Conservation (phyloP, 1,140 invertebrate species). For the Subanguina moxae region DNA sequence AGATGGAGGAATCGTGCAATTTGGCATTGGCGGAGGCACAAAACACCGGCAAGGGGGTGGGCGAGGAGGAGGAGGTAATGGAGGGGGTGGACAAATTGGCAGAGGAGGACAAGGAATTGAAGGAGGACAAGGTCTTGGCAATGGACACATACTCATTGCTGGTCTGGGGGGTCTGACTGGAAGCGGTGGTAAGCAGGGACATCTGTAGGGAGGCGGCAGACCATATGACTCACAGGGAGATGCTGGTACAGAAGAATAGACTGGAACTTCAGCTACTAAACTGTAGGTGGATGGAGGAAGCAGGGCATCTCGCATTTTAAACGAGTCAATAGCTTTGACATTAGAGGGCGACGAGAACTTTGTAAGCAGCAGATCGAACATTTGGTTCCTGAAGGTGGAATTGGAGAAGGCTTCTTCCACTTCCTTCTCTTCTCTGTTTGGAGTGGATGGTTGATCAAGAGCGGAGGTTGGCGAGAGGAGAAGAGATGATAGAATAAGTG, state of each 20-base stretch:
- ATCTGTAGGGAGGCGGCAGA: conserved; percentile 3
- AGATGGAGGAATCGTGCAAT: not conserved
- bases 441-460: too few species aligned
- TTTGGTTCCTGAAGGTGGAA: too few species aligned
- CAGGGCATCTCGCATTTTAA: too few species aligned
- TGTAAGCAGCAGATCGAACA: too few species aligned
- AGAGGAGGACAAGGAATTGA: not conserved
- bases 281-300: too few species aligned
- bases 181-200: not conserved
- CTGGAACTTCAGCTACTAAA: too few species aligned
- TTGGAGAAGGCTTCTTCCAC: too few species aligned
- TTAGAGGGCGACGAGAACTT: too few species aligned
- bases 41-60: not conserved
- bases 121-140: not conserved
- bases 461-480: too few species aligned
- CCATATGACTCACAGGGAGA: not conserved
- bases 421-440: too few species aligned
- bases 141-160: not conserved
- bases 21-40: not conserved
- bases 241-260: not conserved
- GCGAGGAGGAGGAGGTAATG: not conserved
- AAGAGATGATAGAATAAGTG: too few species aligned
- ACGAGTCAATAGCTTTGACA: too few species aligned
- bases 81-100: conserved; percentile 3
- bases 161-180: not conserved